Percentiles rank a stretch among this genome's conserved stretches.
These are phyloP conservation scores for Heliconius hewitsoni DNA, from an alignment of 1,140 invertebrate genomes.

Conservation along the genomic window DNA sequence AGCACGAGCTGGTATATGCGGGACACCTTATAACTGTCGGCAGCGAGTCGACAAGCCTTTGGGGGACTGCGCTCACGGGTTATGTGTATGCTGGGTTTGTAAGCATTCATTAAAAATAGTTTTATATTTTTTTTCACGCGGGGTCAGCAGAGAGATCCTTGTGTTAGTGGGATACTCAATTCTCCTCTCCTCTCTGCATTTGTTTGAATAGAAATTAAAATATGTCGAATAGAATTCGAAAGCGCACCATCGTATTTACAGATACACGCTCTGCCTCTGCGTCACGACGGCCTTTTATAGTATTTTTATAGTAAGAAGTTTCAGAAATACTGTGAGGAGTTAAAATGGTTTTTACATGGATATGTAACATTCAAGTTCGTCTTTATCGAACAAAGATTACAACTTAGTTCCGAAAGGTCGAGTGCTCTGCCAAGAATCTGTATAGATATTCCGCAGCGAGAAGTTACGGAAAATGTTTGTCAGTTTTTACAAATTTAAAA, in stretches of 20 bases:
- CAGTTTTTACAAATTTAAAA: background rate
- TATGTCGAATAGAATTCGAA: background rate
- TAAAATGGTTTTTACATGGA: background rate
- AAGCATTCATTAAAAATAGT: constrained; percentile 61
- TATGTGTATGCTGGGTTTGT: constrained; percentile 95
- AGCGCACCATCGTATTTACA: background rate
- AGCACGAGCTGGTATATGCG: constrained; percentile 86
- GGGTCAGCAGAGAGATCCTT: background rate
- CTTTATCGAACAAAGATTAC: constrained; percentile 4
- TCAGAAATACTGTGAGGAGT: background rate
- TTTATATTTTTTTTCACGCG: too few relatives aligned
- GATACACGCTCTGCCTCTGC: too few relatives aligned
- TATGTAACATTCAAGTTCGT: background rate
- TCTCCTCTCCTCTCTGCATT: background rate
- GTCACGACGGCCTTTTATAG: too few relatives aligned
- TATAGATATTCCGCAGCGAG: background rate
- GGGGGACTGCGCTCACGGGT: constrained; percentile 90
- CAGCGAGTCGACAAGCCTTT: constrained; percentile 87
- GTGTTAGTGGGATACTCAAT: background rate
- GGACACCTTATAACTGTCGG: constrained; percentile 92
- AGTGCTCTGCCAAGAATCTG: background rate
- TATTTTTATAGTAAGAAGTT: too few relatives aligned
- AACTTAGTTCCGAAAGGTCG: background rate
- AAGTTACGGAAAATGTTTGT: background rate
- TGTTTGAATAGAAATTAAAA: background rate